These are phyloP conservation scores for Apis mellifera DNA, from an alignment of 1,140 invertebrate species.

Conservation along the genomic window DNA sequence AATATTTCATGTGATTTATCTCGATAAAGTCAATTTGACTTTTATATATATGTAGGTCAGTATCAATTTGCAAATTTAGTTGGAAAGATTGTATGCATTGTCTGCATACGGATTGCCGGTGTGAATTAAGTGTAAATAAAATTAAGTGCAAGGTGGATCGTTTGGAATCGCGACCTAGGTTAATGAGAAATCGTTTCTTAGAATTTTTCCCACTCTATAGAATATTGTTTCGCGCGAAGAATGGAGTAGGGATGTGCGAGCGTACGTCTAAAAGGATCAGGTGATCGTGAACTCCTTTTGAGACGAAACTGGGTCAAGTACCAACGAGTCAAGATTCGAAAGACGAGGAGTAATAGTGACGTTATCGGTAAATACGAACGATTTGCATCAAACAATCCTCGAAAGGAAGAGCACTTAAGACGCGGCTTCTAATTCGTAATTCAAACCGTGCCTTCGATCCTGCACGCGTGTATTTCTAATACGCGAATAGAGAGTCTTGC, in stretches of 20 bases:
- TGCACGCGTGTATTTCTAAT: not conserved
- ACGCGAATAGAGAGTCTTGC: constrained; percentile 1
- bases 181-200: constrained; percentile 13
- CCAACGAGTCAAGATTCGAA: not conserved
- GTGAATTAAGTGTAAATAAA: too few species aligned
- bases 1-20: too few species aligned
- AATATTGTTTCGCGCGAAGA: constrained; percentile 1
- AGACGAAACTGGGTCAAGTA: not conserved
- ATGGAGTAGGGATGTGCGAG: not conserved
- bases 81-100: too few species aligned
- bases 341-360: not conserved
- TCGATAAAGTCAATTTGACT: too few species aligned
- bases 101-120: too few species aligned
- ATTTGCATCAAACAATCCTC: not conserved
- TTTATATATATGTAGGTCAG: too few species aligned
- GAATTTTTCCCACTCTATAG: constrained; percentile 5
- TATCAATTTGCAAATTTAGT: too few species aligned
- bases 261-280: not conserved
- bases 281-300: constrained; percentile 6
- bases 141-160: constrained; percentile 5
- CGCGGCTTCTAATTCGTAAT: not conserved
- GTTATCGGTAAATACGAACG: not conserved
- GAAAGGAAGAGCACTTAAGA: not conserved
- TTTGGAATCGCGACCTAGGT: constrained; percentile 1
- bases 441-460: not conserved